These are phyloP conservation scores for Caenorhabditis drosophilae DNA, from an alignment of 2,888 invertebrate species.

Conservation along the genomic window DNA sequence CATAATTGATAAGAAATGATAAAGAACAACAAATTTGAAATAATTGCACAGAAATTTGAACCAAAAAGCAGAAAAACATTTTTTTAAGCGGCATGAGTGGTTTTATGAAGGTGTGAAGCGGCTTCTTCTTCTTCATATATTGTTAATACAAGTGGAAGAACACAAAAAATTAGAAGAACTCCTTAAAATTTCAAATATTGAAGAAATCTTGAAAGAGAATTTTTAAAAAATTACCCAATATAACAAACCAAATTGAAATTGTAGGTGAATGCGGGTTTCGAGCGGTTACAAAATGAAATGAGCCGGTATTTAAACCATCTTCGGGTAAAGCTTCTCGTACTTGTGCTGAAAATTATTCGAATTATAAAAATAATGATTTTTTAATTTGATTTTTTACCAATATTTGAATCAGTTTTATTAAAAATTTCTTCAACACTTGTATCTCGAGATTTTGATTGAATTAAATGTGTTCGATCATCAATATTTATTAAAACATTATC, in stretches of 20 bases:
- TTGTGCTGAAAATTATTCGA: slow-evolving; percentile 34
- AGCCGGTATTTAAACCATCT: slow-evolving; percentile 32
- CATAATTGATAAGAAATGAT: too few species aligned
- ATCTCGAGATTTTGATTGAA: slow-evolving; percentile 27
- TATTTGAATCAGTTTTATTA: slow-evolving; percentile 60
- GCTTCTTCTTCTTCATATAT: slow-evolving; percentile 59
- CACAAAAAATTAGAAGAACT: slow-evolving; percentile 63
- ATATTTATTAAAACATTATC: slow-evolving; percentile 12
- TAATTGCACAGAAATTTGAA: too few species aligned
- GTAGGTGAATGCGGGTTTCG: slow-evolving; percentile 51
- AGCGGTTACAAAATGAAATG: slow-evolving; percentile 67
- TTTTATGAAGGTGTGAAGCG: slow-evolving; percentile 3
- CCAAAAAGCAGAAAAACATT: too few species aligned
- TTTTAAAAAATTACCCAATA: slow-evolving; percentile 13
- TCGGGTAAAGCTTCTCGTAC: slow-evolving; percentile 48
- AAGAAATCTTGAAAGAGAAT: not conserved
- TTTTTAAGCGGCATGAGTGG: too few species aligned
- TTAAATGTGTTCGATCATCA: slow-evolving; percentile 34
- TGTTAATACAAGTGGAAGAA: slow-evolving; percentile 61
- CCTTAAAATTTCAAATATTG: slow-evolving; percentile 31
- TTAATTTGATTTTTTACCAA: slow-evolving; percentile 38
- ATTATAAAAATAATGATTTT: not conserved
- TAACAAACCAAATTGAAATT: slow-evolving; percentile 34
- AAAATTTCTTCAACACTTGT: slow-evolving; percentile 62
- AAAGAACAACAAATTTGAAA: too few species aligned